Base-by-base conservation (phyloP, 2,888 invertebrate genomes). In the Chromoteleia sp. region DNA sequence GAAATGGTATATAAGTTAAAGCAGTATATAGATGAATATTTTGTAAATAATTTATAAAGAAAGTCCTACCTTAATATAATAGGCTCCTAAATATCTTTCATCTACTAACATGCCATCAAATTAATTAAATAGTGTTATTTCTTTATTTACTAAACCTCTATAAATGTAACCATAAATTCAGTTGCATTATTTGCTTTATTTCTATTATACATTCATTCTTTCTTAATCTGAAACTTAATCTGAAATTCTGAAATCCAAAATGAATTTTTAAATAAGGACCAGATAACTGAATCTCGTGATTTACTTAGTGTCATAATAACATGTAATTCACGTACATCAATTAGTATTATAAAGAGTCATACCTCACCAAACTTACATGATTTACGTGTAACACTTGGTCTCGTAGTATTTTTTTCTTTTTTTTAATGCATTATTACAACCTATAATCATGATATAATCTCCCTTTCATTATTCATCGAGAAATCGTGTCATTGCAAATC, bases 391-490 rank as follows among this genome's bases (percentile, higher is more conserved):
- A 67, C 45, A 30, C 39, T 21, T 48, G 1, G 12, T 1, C 15
- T 7, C n/a, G 15, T 15, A 15, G 6, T 8, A 7, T 50, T 56
- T 63, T 68, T 52, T 71, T 50, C 67, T 73, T 61, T 71, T 73
- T 61, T 19, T 67, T 29, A 73, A n/a, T n/a, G n/a, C n/a, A 67
- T 73, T 65, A 73, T 59, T 73, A 48, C 73, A 39, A 39, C 54
- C 48, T 36, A 59, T 78, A 73, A 78, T 78, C 78, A 67, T 73
- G 67, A 59, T 54, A 79, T 73, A 79, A 79, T 73, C 59, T 67
- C 54, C 67, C 78, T 78, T 73, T 50, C 77, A 77, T 78, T 78
- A 78, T 78, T 71, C 71, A 77, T 61, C 70, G 21, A 77, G 71
- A 63, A 78, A 63, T 71, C 61, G 52, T 78, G 78, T 78, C 71